Conservation (phyloP, 2,113 vertebrate species). For the Takifugu flavidus region DNA sequence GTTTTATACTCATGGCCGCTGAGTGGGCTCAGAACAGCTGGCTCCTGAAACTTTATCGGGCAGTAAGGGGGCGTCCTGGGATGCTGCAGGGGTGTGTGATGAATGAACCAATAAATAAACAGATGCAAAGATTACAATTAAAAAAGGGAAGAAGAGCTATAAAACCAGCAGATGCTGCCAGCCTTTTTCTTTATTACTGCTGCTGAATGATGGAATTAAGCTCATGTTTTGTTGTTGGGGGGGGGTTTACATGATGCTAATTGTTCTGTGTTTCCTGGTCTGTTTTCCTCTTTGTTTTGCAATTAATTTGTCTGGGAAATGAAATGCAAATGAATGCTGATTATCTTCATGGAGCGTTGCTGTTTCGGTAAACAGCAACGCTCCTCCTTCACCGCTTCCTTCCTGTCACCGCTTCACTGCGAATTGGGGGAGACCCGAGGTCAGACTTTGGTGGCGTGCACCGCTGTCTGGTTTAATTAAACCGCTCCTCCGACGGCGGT, state of each 20-base stretch:
- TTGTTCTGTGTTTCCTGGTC: slow-evolving; percentile 11
- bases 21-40: slow-evolving; percentile 26
- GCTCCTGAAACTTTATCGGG: slow-evolving; percentile 5
- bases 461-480: slow-evolving; percentile 54
- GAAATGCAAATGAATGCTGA: slow-evolving; percentile 41
- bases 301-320: slow-evolving; percentile 29
- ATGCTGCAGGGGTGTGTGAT: slow-evolving; percentile 13
- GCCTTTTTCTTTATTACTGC: background rate
- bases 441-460: slow-evolving; percentile 28
- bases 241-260: slow-evolving; percentile 13
- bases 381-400: background rate
- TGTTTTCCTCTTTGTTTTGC: slow-evolving; percentile 22
- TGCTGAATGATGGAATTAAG: slow-evolving; percentile 13
- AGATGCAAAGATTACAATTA: slow-evolving; percentile 28
- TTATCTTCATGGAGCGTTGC: slow-evolving; percentile 29
- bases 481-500: slow-evolving; percentile 13
- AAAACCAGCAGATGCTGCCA: slow-evolving; percentile 8
- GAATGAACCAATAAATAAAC: slow-evolving; percentile 16
- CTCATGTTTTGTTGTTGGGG: background rate
- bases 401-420: slow-evolving; percentile 31
- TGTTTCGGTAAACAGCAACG: slow-evolving; percentile 10
- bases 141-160: slow-evolving; percentile 11
- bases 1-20: slow-evolving; percentile 9
- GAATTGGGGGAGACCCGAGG: slow-evolving; percentile 40
- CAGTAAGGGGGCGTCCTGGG: slow-evolving; percentile 18